Evolutionary conservation across 1,140 invertebrate species (phyloP), one percentile per base, ranked within the genome.

Genomic region (Potamilus streckersoni): DNA sequence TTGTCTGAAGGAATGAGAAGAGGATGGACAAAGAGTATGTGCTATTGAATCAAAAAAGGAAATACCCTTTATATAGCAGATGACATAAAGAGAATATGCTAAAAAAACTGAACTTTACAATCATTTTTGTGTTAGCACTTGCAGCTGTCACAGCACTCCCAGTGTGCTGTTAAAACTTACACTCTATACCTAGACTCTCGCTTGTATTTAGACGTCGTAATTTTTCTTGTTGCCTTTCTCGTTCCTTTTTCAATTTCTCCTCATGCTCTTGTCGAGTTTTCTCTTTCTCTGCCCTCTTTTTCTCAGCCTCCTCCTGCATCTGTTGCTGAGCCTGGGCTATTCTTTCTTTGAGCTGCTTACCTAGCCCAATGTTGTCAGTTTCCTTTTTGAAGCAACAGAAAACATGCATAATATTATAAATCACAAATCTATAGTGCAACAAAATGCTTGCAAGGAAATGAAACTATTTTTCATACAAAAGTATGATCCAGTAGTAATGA

Each of bases 211-310:
- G 73, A 12, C 83, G 76, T 60, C 83, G 80, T 55, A 86, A 69
- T 69, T 84, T 89, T 78, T 86, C 81, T 68, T 86, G 85, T 79
- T 87, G 84, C 57, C 86, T 68, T 81, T 87, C 83, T 74, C 81
- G 79, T 82, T 87, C 84, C 80, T 84, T 85, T 70, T 83, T 81
- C 60, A 88, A 58, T 76, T 88, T 86, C 60, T 86, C 83, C 56
- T 88, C 86, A 27, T 81, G 86, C 70, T 89, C 86, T 27, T 79
- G 69, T 75, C 87, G 83, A 66, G 85, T 84, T 55, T 85, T 82
- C 71, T 91, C 89, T 66, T 80, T 77, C 55, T 85, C 83, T 56
- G 82, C 80, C 57, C 86, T 80, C 31, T 81, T 73, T 27, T 71
- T 69, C 58, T 82, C 76, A 20, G 72, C 56, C 72, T 85, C 82